Evolutionary conservation across 2,797 vertebrate species (phyloP).

Genomic region (Dendrocincla fuliginosa): DNA sequence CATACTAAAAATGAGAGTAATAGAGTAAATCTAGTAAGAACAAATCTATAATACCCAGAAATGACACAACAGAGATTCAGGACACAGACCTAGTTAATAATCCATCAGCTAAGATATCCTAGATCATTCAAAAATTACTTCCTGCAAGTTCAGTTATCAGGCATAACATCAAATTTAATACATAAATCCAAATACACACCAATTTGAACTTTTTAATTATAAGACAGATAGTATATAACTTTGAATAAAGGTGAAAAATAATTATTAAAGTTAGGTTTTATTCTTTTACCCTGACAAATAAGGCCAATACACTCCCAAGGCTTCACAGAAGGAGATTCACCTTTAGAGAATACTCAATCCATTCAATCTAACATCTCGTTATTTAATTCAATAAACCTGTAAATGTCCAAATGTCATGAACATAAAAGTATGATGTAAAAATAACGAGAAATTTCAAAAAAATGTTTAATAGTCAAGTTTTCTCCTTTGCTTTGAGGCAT

Average conservation of each 20-base stretch:
- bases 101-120: neutral
- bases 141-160: neutral
- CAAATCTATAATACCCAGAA: neutral
- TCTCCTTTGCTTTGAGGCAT: neutral
- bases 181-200: neutral
- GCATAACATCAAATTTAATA: neutral
- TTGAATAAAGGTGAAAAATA: no score
- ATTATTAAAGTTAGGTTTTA: neutral
- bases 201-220: neutral
- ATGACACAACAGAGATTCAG: neutral
- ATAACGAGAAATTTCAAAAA: neutral
- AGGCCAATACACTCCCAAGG: neutral
- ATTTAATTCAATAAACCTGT: neutral
- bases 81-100: neutral
- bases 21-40: neutral
- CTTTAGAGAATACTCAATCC: neutral
- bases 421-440: neutral
- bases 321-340: neutral
- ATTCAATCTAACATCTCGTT: neutral
- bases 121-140: neutral
- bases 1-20: conserved; percentile 74
- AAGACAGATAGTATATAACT: neutral
- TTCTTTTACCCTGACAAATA: neutral
- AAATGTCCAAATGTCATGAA: neutral
- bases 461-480: neutral